These are phyloP conservation scores for Orbicella faveolata DNA, from an alignment of 64 coral and sea anemone genomes.

Conservation along the genomic window DNA sequence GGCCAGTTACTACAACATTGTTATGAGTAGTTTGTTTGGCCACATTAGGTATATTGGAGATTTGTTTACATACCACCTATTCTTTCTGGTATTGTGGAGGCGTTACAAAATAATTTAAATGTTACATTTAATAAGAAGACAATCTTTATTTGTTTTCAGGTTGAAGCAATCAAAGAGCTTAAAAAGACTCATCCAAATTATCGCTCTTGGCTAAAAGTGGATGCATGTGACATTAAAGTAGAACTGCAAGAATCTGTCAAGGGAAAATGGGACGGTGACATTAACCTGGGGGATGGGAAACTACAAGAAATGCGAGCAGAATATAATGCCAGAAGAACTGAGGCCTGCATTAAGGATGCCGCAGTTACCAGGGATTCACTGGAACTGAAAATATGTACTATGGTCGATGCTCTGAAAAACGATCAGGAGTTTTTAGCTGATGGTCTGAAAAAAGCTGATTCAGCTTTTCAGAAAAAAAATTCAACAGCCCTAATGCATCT, in stretches of 20 bases:
- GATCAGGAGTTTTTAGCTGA: conserved; percentile 8
- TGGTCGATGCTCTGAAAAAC: not conserved
- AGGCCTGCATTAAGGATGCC: too few species aligned
- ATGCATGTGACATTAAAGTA: not conserved
- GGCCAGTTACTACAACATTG: too few species aligned
- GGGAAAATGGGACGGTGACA: conserved; percentile 29
- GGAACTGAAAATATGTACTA: not conserved
- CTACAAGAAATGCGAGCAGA: not conserved
- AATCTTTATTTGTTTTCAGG: not conserved
- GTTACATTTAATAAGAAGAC: too few species aligned
- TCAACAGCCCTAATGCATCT: conserved; percentile 33
- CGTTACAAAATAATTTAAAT: too few species aligned
- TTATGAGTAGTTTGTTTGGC: too few species aligned
- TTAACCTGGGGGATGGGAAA: not conserved
- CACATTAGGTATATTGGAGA: too few species aligned
- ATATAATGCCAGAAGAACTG: not conserved
- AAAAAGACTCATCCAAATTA: conserved; percentile 3
- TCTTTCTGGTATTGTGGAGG: too few species aligned
- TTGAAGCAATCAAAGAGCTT: conserved; percentile 8
- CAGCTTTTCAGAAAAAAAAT: conserved; percentile 6
- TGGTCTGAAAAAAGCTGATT: conserved; percentile 9
- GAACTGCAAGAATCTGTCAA: not conserved
- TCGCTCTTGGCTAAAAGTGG: not conserved
- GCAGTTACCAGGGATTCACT: not conserved
- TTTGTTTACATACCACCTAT: too few species aligned